Base-by-base conservation (phyloP, 2,797 vertebrate species). In the Dipus sagitta region DNA sequence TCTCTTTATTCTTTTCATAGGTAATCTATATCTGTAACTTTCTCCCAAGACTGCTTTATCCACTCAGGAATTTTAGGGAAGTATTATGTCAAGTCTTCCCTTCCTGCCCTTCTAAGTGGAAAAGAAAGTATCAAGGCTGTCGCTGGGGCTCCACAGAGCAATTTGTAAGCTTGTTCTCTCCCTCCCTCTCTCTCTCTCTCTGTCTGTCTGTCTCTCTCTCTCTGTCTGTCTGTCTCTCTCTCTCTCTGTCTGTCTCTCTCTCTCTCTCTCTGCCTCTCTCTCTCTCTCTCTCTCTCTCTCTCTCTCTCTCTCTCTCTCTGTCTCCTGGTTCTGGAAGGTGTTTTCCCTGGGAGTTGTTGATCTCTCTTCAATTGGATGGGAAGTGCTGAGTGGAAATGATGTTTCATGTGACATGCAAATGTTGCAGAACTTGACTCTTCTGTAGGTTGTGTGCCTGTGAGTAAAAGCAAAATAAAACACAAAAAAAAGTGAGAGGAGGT, bases 1-100 rank as follows among this genome's bases (percentile, higher is more conserved):
- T 98, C 98, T 97, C 98, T 98, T 98, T 98, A 98, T 98, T 98
- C 98, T 98, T 98, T 98, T 98, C 98, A 98, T 98, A 97, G 98
- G 96, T 98, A 98, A 98, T 98, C 98, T 95, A 98, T 98, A 98
- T 97, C 97, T 10, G 92, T 97, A 98, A 98, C 97, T 98, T 98
- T 98, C 97, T 98, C 96, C 96, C 95, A 93, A 96, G 97, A 95
- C 96, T 88, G 70, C 92, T 98, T 97, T 97, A 97, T 97, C 97
- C 96, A 95, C 97, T 96, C 82, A 28, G 97, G 97, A 94, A 97
- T 97, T 98, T 98, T 92, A 96, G 98, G 96, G 94, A 97, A 97
- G 94, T 2, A 1, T 94, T 95, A 76, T 76, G 97, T 97, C 97
- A 97, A 97, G 97, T 90, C 92, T 96, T 93, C 67, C 92, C 84